Evolutionary conservation across 2,888 invertebrate genomes (phyloP).

Genomic region (Hirudinaria manillensis): DNA sequence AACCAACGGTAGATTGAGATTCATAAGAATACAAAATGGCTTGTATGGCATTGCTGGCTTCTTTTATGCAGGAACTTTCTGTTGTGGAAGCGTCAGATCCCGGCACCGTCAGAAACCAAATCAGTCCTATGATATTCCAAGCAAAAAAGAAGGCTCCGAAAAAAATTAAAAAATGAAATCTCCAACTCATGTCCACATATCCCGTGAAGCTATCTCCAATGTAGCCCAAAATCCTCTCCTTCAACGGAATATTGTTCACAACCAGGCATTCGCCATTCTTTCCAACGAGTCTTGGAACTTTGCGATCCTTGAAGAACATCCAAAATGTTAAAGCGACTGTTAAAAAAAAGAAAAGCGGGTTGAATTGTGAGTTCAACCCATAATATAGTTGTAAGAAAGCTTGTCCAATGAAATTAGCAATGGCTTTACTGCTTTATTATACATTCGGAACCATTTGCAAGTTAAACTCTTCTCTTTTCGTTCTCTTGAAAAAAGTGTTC

Average conservation of each 20-base stretch:
- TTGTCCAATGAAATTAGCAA: too few relatives aligned
- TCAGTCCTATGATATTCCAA: slow-evolving; percentile 7
- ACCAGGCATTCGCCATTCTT: slow-evolving; percentile 18
- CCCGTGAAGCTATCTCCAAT: slow-evolving; percentile 16
- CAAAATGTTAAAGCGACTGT: too few relatives aligned
- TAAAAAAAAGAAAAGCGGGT: too few relatives aligned
- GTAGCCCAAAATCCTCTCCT: background rate
- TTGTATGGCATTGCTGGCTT: background rate
- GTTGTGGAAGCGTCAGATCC: background rate
- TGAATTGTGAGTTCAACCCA: too few relatives aligned
- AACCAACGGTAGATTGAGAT: slow-evolving; percentile 17
- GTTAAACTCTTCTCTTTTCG: too few relatives aligned
- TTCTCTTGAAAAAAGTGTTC: too few relatives aligned
- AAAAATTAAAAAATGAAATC: slow-evolving; percentile 16
- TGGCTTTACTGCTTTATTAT: too few relatives aligned
- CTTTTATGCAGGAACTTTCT: slow-evolving; percentile 14
- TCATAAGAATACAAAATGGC: slow-evolving; percentile 20
- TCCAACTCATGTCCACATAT: slow-evolving; percentile 18
- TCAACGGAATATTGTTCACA: background rate
- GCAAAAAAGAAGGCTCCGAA: slow-evolving; percentile 5
- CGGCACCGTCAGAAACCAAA: background rate
- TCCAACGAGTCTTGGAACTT: slow-evolving; percentile 11
- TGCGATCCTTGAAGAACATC: too few relatives aligned
- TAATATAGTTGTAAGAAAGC: too few relatives aligned
- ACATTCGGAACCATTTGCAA: too few relatives aligned